Base-by-base conservation (phyloP, 2,797 vertebrate genomes). In the Pangasius sanitwongsei region DNA sequence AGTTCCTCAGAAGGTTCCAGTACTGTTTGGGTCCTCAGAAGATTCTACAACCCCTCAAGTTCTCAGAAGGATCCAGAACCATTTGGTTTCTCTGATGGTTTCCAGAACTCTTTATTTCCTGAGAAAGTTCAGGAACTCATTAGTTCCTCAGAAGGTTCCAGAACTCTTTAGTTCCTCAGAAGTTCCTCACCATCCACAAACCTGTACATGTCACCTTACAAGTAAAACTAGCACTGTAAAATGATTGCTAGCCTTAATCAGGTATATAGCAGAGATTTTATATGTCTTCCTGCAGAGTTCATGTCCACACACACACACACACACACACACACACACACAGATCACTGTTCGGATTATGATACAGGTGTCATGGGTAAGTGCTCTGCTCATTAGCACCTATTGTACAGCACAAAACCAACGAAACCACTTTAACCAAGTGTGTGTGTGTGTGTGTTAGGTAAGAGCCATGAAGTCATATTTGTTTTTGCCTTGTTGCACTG, bases 361-460 rank as follows among this genome's bases (percentile, higher is more conserved):
- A 34, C 69, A 82, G 44, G 78, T 75, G 87, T 83, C 80, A 75
- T 5, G 20, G 41, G n/a, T 20, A 59, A 59, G 34, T 16, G 63
- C 53, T 48, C 65, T 70, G 63, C 28, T 87, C 34, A 61, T 88
- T 83, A 83, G 61, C 67, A 41, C 55, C 78, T 74, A 83, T 83
- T 83, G 81, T 74, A 63, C 34, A n/a, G 2, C 6, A 67, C 61
- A 34, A 55, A 65, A 78, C 41, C 41, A 48, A 13, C 69, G 1
- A 50, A 6, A 31, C 41, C 20, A 78, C 12, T 25, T 78, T 25
- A 31, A 72, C 84, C 84, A 74, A 69, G 15, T 55, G 53, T 55
- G 53, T 34, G 18, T 82, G 80, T 6, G 81, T 28, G 55, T 44
- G 61, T 69, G 1, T 70, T 69, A 34, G 8, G 34, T 34, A 85